Base-by-base conservation (phyloP, 2,797 vertebrate genomes). In the Crenuchus spilurus region DNA sequence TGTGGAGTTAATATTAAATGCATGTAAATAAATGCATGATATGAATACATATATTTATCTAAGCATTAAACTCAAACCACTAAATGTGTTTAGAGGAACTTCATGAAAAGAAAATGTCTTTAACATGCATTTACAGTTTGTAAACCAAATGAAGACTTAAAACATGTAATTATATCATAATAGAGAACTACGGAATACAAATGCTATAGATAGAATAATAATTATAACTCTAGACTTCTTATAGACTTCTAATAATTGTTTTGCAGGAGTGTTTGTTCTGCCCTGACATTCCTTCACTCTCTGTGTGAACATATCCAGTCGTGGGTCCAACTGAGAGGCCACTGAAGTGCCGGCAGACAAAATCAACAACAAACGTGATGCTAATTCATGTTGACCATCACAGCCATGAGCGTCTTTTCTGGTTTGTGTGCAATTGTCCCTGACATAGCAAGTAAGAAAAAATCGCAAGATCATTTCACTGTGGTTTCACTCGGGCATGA, bases 371-470 rank as follows among this genome's bases (percentile, higher is more conserved):
- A 82, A 70, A 77, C 80, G 82, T 86, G 57, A 84, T 86, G 84
- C 79, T 84, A 84, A 86, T 83, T 76, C 77, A 70, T 66, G 72
- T 75, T 87, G 85, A 87, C 86, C 84, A 79, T 83, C 79, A 65
- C 70, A 81, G 85, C 89, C 87, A 72, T 77, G 72, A 90, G 85
- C 83, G 73, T 66, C 80, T 87, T 88, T 89, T 85, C 91, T 89
- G 88, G 84, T 79, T 83, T 90, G 81, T 76, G 80, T 85, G 84
- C 78, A 82, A 62, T 75, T 39, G 70, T 82, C 82, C 75, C 75
- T 61, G 64, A 77, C 79, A 83, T 61, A 74, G 41, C 26, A 37
- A 33, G 35, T 13, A 2, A 77, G 83, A 86, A 87, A 73, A 76
- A 85, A 82, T 80, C 84, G 82, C 72, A 72, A 89, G 85, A 88